phyloP scores from a whole-genome alignment of 30 jellyfish, hydroid and myxozoan genomes.

The Nemopilema nomurai region DNA sequence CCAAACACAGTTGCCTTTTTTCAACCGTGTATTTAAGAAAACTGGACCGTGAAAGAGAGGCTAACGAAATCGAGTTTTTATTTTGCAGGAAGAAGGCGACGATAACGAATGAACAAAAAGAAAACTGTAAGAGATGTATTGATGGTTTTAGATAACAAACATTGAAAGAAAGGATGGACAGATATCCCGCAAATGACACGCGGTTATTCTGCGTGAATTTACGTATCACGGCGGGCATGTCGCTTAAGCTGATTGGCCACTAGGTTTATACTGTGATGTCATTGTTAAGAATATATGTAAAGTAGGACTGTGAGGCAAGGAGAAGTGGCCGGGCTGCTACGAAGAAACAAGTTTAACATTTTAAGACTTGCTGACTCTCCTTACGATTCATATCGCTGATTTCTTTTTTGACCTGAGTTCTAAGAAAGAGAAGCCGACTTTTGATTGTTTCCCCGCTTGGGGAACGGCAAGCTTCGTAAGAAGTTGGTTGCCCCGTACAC shows the following conservation, averaged over 20 bases:
- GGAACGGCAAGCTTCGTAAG: too few relatives aligned
- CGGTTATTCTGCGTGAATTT: not conserved
- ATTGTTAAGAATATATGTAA: not conserved
- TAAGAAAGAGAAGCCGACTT: too few relatives aligned
- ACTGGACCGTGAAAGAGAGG: too few relatives aligned
- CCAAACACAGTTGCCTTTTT: too few relatives aligned
- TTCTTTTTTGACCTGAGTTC: too few relatives aligned
- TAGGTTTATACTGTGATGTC: not conserved
- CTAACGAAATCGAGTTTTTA: not conserved
- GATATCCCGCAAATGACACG: not conserved
- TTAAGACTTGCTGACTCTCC: not conserved
- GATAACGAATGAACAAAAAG: not conserved
- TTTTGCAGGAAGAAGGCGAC: not conserved
- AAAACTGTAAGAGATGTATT: not conserved
- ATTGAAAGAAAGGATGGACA: not conserved
- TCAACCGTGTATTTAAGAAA: too few relatives aligned
- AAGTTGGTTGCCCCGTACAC: too few relatives aligned
- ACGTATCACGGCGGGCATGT: not conserved
- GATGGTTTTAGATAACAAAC: not conserved
- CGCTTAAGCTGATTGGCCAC: not conserved
- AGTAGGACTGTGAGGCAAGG: not conserved
- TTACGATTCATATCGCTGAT: too few relatives aligned
- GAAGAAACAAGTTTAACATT: not conserved
- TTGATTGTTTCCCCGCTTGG: too few relatives aligned
- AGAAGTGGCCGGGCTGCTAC: not conserved